Evolutionary conservation across 2,797 vertebrate species (phyloP).

Genomic region (Psittacula echo): DNA sequence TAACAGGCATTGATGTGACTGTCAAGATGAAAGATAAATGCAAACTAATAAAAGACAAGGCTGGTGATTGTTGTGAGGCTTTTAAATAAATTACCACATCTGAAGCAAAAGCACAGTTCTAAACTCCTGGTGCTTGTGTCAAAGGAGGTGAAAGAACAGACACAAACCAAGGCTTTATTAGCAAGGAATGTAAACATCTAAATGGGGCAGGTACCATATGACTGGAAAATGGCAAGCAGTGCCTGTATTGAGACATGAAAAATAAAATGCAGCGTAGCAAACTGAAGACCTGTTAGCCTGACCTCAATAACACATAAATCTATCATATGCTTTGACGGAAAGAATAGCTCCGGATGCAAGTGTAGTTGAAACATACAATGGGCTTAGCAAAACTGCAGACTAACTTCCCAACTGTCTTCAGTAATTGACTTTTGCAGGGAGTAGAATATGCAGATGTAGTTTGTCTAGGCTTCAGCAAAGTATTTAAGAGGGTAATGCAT

Average conservation of each 20-base stretch:
- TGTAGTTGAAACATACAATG: not conserved
- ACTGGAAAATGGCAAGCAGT: not conserved
- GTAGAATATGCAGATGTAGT: not conserved
- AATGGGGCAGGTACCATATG: not conserved
- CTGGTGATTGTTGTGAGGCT: not conserved
- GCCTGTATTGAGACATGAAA: not conserved
- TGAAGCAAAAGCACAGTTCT: not conserved
- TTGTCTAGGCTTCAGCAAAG: not conserved
- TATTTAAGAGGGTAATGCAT: not conserved
- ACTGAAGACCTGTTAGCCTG: not conserved
- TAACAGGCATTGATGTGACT: not conserved
- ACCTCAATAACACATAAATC: not conserved
- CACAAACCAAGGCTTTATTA: not conserved
- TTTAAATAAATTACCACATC: not conserved
- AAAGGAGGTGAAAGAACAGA: constrained; percentile 6
- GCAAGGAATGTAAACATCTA: not conserved
- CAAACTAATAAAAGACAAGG: not conserved
- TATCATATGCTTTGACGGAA: not conserved
- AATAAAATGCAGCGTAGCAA: not conserved
- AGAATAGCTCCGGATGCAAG: not conserved
- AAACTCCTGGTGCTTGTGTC: not conserved
- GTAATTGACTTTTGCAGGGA: not conserved
- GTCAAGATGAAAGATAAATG: not conserved
- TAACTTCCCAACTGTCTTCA: not conserved
- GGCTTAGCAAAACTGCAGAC: not conserved